Evolutionary conservation across 2,113 vertebrate species (phyloP).

Genomic region (Periophthalmus modestus): DNA sequence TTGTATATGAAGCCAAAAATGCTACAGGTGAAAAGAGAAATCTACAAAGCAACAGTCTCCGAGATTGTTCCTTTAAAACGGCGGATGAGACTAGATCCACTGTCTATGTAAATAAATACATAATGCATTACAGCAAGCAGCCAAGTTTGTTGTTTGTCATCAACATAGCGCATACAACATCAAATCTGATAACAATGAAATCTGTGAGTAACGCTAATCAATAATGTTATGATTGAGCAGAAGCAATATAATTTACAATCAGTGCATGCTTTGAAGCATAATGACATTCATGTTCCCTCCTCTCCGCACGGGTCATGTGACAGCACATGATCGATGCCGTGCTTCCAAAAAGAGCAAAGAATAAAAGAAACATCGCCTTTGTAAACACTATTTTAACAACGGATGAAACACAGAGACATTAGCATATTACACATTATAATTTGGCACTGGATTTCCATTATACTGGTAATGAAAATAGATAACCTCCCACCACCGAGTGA

Average conservation of each 20-base stretch:
- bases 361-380: slow-evolving; percentile 75
- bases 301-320: slow-evolving; percentile 68
- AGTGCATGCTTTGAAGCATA: slow-evolving; percentile 79
- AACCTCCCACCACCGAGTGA: slow-evolving; percentile 56
- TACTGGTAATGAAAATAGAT: slow-evolving; percentile 73
- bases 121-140: slow-evolving; percentile 81
- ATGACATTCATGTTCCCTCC: slow-evolving; percentile 77
- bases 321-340: slow-evolving; percentile 61
- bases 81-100: slow-evolving; percentile 71
- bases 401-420: slow-evolving; percentile 74
- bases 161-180: slow-evolving; percentile 83
- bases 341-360: slow-evolving; percentile 72
- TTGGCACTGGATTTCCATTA: slow-evolving; percentile 82
- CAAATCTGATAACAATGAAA: slow-evolving; percentile 80
- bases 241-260: slow-evolving; percentile 84
- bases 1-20: slow-evolving; percentile 77
- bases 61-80: slow-evolving; percentile 68
- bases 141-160: slow-evolving; percentile 74
- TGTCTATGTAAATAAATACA: slow-evolving; percentile 73
- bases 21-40: slow-evolving; percentile 73
- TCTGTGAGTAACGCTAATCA: slow-evolving; percentile 74
- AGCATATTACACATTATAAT: slow-evolving; percentile 78
- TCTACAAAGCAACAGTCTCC: slow-evolving; percentile 75
- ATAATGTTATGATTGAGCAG: slow-evolving; percentile 72
- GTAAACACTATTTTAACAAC: slow-evolving; percentile 78